Conservation (phyloP, 2,888 invertebrate genomes). For the Dusona sp. region DNA sequence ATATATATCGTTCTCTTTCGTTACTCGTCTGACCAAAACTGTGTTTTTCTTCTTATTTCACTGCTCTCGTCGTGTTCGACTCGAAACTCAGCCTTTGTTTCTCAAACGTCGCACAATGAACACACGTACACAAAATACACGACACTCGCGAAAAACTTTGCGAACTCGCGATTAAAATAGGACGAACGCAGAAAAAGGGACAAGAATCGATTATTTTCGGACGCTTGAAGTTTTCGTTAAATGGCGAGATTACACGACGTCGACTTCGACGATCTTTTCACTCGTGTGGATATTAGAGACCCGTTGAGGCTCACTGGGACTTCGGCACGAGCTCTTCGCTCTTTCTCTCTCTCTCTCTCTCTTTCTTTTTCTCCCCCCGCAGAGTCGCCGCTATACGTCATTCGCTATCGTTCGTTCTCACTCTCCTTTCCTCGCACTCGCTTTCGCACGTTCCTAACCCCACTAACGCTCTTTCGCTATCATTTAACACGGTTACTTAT, state of each 20-base stretch:
- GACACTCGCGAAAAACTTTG: constrained; percentile 21
- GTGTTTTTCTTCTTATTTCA: constrained; percentile 31
- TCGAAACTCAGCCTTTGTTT: constrained; percentile 10
- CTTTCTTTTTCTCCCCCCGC: constrained; percentile 30
- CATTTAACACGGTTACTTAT: neutral
- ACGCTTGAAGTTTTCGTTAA: neutral
- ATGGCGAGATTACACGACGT: constrained; percentile 10
- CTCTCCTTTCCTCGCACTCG: constrained; percentile 18
- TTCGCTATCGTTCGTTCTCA: constrained; percentile 36
- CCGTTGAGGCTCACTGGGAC: constrained; percentile 31
- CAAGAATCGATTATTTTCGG: constrained; percentile 16
- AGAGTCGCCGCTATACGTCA: constrained; percentile 55
- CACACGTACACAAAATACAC: constrained; percentile 15
- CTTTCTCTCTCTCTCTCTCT: constrained; percentile 21
- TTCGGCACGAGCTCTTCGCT: constrained; percentile 34
- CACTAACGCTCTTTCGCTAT: constrained; percentile 9
- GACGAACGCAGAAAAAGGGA: neutral
- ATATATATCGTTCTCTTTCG: constrained; percentile 11
- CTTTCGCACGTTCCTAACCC: constrained; percentile 15
- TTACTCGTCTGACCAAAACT: constrained; percentile 42
- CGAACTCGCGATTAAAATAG: constrained; percentile 20
- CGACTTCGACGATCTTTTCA: constrained; percentile 36
- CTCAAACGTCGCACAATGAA: neutral
- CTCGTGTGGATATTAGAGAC: constrained; percentile 32
- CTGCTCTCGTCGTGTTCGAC: constrained; percentile 1